Evolutionary conservation across 2,797 vertebrate genomes (phyloP).

Genomic region (Cyprinella venusta): DNA sequence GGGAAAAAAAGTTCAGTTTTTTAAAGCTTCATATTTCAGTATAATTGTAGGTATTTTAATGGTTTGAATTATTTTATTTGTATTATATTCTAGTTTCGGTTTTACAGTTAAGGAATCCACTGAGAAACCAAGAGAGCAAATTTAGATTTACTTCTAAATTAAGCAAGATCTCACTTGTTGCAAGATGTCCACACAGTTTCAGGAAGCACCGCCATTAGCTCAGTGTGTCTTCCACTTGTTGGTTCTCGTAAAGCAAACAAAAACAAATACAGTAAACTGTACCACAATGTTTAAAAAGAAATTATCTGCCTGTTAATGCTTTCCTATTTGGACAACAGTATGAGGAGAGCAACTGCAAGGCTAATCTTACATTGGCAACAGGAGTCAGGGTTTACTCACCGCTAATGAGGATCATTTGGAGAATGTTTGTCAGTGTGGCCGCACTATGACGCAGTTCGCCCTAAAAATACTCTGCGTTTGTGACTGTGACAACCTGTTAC

Average conservation of each 20-base stretch:
- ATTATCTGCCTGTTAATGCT: background rate
- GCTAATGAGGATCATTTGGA: slow-evolving; percentile 28
- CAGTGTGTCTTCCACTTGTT: background rate
- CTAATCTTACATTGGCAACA: background rate
- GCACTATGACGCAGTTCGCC: background rate
- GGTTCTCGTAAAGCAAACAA: background rate
- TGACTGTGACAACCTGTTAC: background rate
- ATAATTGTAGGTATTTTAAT: too few relatives aligned
- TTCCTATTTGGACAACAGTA: slow-evolving; percentile 13
- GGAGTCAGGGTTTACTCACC: slow-evolving; percentile 25
- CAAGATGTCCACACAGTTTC: background rate
- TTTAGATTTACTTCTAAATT: background rate
- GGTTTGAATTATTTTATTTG: background rate
- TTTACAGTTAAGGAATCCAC: background rate
- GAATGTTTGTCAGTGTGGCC: background rate
- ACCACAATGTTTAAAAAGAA: slow-evolving; percentile 4
- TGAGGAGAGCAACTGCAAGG: background rate
- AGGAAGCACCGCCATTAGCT: background rate
- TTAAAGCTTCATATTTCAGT: too few relatives aligned
- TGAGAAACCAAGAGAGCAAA: background rate
- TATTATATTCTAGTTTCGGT: background rate
- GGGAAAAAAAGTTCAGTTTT: too few relatives aligned
- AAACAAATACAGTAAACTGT: background rate
- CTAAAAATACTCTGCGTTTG: background rate
- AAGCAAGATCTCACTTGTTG: background rate